These are phyloP conservation scores for Oopsacas minuta DNA, from an alignment of 37 sponge, comb jelly and placozoan genomes.

Conservation along the genomic window DNA sequence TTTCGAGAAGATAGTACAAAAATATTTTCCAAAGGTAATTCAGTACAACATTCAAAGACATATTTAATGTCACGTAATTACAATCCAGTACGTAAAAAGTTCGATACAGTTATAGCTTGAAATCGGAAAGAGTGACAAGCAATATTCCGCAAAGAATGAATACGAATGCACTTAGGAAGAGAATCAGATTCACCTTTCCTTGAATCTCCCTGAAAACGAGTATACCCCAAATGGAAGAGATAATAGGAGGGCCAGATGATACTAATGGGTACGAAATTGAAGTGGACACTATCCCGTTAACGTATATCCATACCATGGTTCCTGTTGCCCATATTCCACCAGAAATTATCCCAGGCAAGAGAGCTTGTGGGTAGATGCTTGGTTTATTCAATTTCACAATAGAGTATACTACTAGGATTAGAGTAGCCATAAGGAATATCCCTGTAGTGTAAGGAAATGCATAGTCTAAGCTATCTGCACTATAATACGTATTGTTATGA, in stretches of 20 bases:
- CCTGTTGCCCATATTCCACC: constrained; percentile 80
- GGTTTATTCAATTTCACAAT: constrained; percentile 44
- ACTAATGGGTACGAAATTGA: constrained; percentile 49
- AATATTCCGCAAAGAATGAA: constrained; percentile 31
- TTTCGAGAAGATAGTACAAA: not conserved
- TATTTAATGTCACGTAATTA: not conserved
- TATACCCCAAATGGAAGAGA: constrained; percentile 57
- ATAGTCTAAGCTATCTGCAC: constrained; percentile 44
- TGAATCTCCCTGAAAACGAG: constrained; percentile 56
- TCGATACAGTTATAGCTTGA: constrained; percentile 22
- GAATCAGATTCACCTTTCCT: constrained; percentile 42
- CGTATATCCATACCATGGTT: constrained; percentile 55
- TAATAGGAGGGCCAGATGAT: constrained; percentile 57
- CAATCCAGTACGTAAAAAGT: not conserved
- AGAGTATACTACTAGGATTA: constrained; percentile 45
- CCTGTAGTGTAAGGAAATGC: constrained; percentile 57
- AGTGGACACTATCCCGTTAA: constrained; percentile 50
- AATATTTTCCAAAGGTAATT: not conserved
- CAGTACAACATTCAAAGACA: not conserved
- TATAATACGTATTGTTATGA: not conserved
- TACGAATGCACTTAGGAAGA: constrained; percentile 32
- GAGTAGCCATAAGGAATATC: constrained; percentile 51
- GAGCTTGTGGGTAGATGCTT: constrained; percentile 41
- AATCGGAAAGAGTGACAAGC: constrained; percentile 43
- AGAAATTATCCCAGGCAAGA: constrained; percentile 58